Evolutionary conservation across 30 jellyfish, hydroid and myxozoan genomes (phyloP).

Genomic region (Phacellophora camtschatica): DNA sequence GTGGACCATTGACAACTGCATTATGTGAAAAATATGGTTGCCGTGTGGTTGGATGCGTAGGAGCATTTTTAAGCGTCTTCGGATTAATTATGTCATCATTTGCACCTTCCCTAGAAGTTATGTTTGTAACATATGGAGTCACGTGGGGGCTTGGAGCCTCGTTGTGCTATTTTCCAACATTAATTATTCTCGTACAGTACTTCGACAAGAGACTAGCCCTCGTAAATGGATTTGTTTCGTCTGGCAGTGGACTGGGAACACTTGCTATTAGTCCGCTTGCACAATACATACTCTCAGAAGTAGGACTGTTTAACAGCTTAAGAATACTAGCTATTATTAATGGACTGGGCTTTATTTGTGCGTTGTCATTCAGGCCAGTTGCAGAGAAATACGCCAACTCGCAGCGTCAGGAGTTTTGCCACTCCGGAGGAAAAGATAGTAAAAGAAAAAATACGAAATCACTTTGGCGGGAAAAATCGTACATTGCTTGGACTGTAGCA

Average conservation of each 20-base stretch:
- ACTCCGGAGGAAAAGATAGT: not conserved
- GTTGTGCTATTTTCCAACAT: conserved; percentile 95
- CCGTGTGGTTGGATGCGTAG: conserved; percentile 80
- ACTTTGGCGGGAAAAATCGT: conserved; percentile 72
- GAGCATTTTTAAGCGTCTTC: conserved; percentile 86
- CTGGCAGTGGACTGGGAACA: conserved; percentile 99
- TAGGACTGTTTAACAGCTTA: conserved; percentile 64
- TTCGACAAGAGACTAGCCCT: conserved; percentile 92
- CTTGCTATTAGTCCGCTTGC: conserved; percentile 88
- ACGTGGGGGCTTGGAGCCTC: conserved; percentile 99
- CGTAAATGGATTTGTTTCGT: conserved; percentile 94
- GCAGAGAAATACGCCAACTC: conserved; percentile 48
- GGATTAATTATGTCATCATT: conserved; percentile 91
- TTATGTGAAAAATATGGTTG: conserved; percentile 86
- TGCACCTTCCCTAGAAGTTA: conserved; percentile 72
- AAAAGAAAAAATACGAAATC: not conserved
- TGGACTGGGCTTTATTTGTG: conserved; percentile 70
- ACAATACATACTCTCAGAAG: conserved; percentile 57
- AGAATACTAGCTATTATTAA: conserved; percentile 76
- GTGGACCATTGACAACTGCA: conserved; percentile 96
- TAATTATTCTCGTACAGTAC: conserved; percentile 87
- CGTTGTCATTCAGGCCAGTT: conserved; percentile 76
- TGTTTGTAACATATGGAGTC: conserved; percentile 94
- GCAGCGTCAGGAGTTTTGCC: conserved; percentile 23
- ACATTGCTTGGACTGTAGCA: conserved; percentile 83